Evolutionary conservation across 2,888 invertebrate species (phyloP), one percentile per base, ranked within the genome.

Genomic region (Ecdyonurus torrentis): DNA sequence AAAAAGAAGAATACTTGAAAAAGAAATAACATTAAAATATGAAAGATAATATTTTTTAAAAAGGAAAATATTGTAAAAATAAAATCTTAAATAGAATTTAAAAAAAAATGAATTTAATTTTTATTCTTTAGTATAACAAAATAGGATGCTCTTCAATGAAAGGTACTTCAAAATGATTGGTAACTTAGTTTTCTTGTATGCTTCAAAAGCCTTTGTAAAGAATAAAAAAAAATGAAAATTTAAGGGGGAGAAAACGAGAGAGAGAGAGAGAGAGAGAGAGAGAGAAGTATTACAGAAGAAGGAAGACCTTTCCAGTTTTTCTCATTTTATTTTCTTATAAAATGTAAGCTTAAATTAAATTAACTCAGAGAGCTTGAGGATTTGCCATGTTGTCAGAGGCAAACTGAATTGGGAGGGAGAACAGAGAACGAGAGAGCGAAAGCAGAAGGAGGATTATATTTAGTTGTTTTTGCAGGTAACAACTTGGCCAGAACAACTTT

Each of bases 281-380:
- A 58, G n/a, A 59, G 59, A 59, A 10, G 10, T 7, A 25, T n/a
- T 2, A 23, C 10, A 24, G 59, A 3, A 25, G 60, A 25, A 37
- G 23, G 22, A 58, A 60, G 60, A 60, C 25, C 25, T 60, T 23
- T 60, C 37, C 25, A 37, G 37, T 60, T 60, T 58, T 25, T 37
- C 37, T 37, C 37, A 37, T 37, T 37, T 37, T 37, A 37, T 37
- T 37, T 37, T 37, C 37, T 37, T 37, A 37, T 37, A 37, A 37
- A 37, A 37, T 37, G 37, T 15, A 10, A 5, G 37, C 37, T 37
- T 37, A 37, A 37, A 37, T 37, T 37, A 37, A 37, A 37, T 37
- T 37, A 37, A 15, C 37, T 15, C 37, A 37, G 37, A 10, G 15
- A 15, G 37, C 37, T 37, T 37, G 37, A 37, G 37, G 37, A 37